Percentiles rank a stretch among this genome's conserved stretches.
phyloP scores from a whole-genome alignment of 2,113 vertebrate genomes.

The Paraplagusia blochii region DNA sequence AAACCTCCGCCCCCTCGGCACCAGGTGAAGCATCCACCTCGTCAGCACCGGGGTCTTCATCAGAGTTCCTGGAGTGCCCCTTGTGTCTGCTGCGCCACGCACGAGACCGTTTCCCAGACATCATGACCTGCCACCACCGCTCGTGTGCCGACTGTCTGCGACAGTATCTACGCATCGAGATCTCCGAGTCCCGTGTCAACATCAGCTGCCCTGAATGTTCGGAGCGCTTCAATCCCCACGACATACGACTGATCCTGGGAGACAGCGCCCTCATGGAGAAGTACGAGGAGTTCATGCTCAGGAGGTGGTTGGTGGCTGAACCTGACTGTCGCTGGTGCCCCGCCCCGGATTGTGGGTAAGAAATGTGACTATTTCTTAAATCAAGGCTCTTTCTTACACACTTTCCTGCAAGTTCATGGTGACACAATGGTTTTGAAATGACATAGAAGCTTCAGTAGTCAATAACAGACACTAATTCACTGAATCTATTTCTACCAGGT shows the following conservation, averaged over 20 bases:
- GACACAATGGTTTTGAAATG: neutral
- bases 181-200: conserved; percentile 96
- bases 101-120: conserved; percentile 93
- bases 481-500: neutral
- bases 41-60: conserved; percentile 25
- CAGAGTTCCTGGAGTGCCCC: conserved; percentile 93
- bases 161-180: conserved; percentile 97
- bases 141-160: conserved; percentile 97
- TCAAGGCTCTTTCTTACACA: neutral
- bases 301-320: conserved; percentile 93
- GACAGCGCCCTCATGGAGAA: conserved; percentile 96
- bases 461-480: neutral
- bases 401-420: neutral
- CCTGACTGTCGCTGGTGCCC: conserved; percentile 99
- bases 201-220: conserved; percentile 98
- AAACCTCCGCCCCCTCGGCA: conserved; percentile 56
- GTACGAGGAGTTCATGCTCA: conserved; percentile 98
- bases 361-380: neutral
- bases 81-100: conserved; percentile 91
- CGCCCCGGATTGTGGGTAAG: conserved; percentile 96
- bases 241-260: conserved; percentile 93
- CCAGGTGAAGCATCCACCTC: conserved; percentile 67
- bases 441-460: neutral
- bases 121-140: conserved; percentile 97
- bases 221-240: conserved; percentile 95